phyloP scores from a whole-genome alignment of 1,140 invertebrate species.

The Scaptomyza graminum region DNA sequence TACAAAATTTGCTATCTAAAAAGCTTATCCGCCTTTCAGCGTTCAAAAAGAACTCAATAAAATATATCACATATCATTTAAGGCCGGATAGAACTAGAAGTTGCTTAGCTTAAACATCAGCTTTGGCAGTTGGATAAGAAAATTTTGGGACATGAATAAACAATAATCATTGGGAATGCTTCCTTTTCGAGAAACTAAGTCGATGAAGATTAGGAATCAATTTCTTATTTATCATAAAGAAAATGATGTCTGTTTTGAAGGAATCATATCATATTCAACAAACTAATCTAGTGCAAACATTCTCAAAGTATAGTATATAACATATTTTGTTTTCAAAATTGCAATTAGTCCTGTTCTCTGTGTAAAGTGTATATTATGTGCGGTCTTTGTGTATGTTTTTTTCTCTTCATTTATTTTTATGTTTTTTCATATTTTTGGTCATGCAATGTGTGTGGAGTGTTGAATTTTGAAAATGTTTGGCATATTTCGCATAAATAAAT shows the following conservation, averaged over 20 bases:
- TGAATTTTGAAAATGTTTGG: conserved; percentile 57
- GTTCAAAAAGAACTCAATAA: conserved; percentile 43
- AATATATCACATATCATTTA: conserved; percentile 48
- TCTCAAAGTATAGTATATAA: background rate
- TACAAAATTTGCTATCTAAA: conserved; percentile 50
- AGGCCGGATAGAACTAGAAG: background rate
- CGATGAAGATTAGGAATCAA: no score
- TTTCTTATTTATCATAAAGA: no score
- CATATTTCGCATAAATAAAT: conserved; percentile 74
- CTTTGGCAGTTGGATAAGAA: background rate
- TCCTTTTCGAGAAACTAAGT: no score
- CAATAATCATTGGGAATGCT: no score
- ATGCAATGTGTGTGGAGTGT: conserved; percentile 21
- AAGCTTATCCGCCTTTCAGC: conserved; percentile 42
- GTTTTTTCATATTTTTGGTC: background rate
- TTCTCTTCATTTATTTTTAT: no score
- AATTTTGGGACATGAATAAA: no score
- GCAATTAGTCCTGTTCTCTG: background rate
- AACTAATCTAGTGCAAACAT: background rate
- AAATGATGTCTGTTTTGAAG: no score
- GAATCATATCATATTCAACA: no score
- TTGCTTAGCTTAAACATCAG: background rate
- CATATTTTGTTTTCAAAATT: background rate
- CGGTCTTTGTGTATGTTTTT: conserved; percentile 7
- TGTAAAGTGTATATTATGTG: conserved; percentile 42